Conservation (phyloP, 2,113 vertebrate genomes). For the Odobenus rosmarus region DNA sequence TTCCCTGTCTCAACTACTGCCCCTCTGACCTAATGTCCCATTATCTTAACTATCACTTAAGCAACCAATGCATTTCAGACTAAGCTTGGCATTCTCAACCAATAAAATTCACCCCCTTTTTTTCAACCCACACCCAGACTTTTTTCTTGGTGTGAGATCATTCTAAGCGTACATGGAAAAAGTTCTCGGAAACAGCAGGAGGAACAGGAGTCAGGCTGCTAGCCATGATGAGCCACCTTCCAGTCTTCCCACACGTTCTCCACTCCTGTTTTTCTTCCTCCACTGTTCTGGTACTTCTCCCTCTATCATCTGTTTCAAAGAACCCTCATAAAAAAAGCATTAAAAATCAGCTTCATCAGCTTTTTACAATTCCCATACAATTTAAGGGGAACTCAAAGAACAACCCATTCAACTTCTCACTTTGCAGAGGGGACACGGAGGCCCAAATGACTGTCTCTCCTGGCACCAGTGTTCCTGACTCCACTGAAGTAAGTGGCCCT, state of each 20-base stretch:
- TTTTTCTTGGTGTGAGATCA: slow-evolving; percentile 52
- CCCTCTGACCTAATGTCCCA: not conserved
- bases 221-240: not conserved
- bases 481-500: not conserved
- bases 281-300: not conserved
- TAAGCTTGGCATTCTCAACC: slow-evolving; percentile 7
- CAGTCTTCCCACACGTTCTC: slow-evolving; percentile 27
- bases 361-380: not conserved
- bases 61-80: slow-evolving; percentile 23
- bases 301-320: slow-evolving; percentile 56
- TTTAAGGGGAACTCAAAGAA: slow-evolving; percentile 11
- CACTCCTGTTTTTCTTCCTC: not conserved
- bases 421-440: not conserved
- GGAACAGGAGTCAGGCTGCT: not conserved
- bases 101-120: slow-evolving; percentile 42
- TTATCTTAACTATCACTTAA: slow-evolving; percentile 13
- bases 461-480: not conserved
- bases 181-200: slow-evolving; percentile 17
- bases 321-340: not conserved
- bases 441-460: not conserved
- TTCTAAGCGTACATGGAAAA: not conserved
- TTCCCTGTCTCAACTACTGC: not conserved
- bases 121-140: slow-evolving; percentile 54
- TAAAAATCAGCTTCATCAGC: not conserved
- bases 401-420: not conserved